phyloP scores from a whole-genome alignment of 2,113 vertebrate genomes.

The Scortum barcoo region DNA sequence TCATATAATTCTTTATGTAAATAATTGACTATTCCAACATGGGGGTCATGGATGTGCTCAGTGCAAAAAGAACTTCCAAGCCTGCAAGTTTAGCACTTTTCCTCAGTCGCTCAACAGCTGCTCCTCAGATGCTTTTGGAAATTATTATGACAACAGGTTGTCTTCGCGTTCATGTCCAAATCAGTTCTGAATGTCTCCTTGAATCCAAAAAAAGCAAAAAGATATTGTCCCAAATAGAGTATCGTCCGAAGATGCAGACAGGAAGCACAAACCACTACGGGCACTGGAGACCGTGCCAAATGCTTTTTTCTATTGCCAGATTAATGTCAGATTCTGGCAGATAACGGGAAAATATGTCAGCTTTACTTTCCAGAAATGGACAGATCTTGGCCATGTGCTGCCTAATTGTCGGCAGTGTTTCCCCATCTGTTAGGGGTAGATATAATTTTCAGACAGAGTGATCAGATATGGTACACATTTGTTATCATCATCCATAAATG shows the following conservation, averaged over 20 bases:
- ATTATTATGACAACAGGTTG: slow-evolving; percentile 58
- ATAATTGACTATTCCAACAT: slow-evolving; percentile 65
- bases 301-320: slow-evolving; percentile 80
- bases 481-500: slow-evolving; percentile 72
- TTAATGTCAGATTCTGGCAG: slow-evolving; percentile 86
- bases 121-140: slow-evolving; percentile 39
- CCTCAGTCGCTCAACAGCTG: slow-evolving; percentile 35
- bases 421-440: slow-evolving; percentile 85
- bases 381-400: slow-evolving; percentile 85
- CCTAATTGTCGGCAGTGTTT: slow-evolving; percentile 84
- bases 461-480: slow-evolving; percentile 79
- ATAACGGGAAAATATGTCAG: slow-evolving; percentile 85
- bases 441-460: slow-evolving; percentile 80
- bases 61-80: slow-evolving; percentile 35
- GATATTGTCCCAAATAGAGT: slow-evolving; percentile 44
- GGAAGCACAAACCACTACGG: slow-evolving; percentile 70
- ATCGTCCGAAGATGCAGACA: slow-evolving; percentile 69
- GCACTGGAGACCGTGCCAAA: slow-evolving; percentile 74
- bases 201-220: slow-evolving; percentile 25
- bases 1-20: slow-evolving; percentile 66
- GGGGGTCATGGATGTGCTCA: slow-evolving; percentile 24
- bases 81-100: slow-evolving; percentile 18
- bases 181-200: not conserved
- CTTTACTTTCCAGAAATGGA: slow-evolving; percentile 85
- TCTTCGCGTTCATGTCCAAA: slow-evolving; percentile 49